Evolutionary conservation across 2,797 vertebrate species (phyloP).

Genomic region (Nothura maculosa): DNA sequence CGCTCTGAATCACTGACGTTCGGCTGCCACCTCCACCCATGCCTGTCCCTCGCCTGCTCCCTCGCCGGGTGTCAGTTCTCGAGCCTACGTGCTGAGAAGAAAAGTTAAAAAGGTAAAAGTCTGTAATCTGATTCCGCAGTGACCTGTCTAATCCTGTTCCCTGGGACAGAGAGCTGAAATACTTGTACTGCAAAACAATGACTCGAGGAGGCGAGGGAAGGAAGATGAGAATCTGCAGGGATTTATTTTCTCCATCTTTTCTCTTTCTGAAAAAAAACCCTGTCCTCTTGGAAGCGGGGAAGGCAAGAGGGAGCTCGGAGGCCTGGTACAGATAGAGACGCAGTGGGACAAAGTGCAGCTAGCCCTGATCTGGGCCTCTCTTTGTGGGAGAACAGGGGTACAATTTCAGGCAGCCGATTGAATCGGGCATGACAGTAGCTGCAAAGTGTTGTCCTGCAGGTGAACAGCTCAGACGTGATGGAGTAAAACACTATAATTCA

Average conservation of each 20-base stretch:
- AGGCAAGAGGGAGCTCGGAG: not conserved
- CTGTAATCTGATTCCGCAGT: constrained; percentile 76
- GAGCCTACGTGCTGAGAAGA: constrained; percentile 76
- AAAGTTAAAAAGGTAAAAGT: constrained; percentile 70
- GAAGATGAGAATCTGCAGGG: constrained; percentile 44
- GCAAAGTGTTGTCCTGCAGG: not conserved
- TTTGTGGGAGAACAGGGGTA: rapidly evolving
- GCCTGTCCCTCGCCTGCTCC: constrained; percentile 55
- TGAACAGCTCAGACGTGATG: not conserved
- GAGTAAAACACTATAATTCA: not conserved
- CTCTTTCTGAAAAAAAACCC: not conserved
- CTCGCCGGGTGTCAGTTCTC: constrained; percentile 49
- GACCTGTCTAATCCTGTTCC: constrained; percentile 82
- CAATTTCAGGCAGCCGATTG: rapidly evolving
- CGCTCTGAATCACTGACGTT: not conserved
- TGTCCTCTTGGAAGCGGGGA: constrained; percentile 22
- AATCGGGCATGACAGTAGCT: rapidly evolving
- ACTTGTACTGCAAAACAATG: constrained; percentile 58
- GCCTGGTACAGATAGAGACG: not conserved
- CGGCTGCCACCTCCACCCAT: constrained; percentile 31
- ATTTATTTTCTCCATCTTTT: not conserved
- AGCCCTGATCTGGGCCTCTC: not conserved
- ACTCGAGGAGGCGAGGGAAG: constrained; percentile 44
- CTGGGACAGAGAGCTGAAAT: constrained; percentile 65
- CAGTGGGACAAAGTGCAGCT: not conserved